These are phyloP conservation scores for Hirtodrosophila trivittata DNA, from an alignment of 2,888 invertebrate species.

Conservation along the genomic window DNA sequence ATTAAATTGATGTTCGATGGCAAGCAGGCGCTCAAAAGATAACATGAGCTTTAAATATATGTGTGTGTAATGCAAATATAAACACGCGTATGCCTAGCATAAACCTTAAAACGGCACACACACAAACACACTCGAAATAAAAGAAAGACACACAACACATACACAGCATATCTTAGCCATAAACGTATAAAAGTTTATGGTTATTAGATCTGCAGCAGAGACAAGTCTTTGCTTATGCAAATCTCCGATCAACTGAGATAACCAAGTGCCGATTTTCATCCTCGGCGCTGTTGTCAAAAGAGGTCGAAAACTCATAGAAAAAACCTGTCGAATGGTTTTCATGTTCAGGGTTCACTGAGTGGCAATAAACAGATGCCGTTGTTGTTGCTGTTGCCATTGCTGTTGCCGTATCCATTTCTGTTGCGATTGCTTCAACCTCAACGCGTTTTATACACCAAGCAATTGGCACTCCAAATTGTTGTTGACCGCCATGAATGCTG, in stretches of 20 bases:
- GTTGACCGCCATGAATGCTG: slow-evolving; percentile 79
- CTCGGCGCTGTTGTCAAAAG: slow-evolving; percentile 22
- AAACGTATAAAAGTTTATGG: slow-evolving; percentile 74
- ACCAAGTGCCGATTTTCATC: slow-evolving; percentile 21
- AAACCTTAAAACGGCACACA: slow-evolving; percentile 33
- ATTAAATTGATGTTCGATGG: slow-evolving; percentile 69
- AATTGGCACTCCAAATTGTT: slow-evolving; percentile 72
- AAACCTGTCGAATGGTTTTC: slow-evolving; percentile 53
- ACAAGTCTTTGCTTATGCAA: slow-evolving; percentile 54
- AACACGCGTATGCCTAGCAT: slow-evolving; percentile 33
- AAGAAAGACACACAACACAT: slow-evolving; percentile 32
- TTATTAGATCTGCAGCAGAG: slow-evolving; percentile 63
- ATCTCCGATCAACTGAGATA: slow-evolving; percentile 46
- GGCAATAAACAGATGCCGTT: slow-evolving; percentile 19
- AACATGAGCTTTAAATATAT: slow-evolving; percentile 50
- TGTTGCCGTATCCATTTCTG: slow-evolving; percentile 3
- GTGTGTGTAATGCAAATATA: slow-evolving; percentile 75
- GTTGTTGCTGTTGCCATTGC: slow-evolving; percentile 29
- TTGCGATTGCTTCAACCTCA: slow-evolving; percentile 37
- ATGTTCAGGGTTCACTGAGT: slow-evolving; percentile 60
- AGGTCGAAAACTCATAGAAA: slow-evolving; percentile 36
- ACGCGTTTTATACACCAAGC: slow-evolving; percentile 41
- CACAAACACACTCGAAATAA: slow-evolving; percentile 25
- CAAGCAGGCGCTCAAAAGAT: slow-evolving; percentile 23
- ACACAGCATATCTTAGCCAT: slow-evolving; percentile 50